Evolutionary conservation across 1,140 invertebrate species (phyloP).

Genomic region (Uloborus diversus): DNA sequence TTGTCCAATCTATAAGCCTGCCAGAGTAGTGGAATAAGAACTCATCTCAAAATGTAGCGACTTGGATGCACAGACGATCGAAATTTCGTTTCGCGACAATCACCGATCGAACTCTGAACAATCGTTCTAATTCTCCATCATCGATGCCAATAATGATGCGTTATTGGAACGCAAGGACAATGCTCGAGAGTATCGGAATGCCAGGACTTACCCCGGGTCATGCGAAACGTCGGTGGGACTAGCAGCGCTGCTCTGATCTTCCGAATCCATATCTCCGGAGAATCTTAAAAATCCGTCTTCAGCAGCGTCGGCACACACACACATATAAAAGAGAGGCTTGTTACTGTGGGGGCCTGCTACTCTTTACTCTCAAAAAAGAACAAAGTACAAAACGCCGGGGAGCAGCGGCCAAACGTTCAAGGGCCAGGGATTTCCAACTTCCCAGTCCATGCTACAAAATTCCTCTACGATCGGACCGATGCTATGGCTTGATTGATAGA

Average conservation of each 20-base stretch:
- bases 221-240: conserved; percentile 77
- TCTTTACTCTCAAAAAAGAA: too few relatives aligned
- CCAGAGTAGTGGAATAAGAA: too few relatives aligned
- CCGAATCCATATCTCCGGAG: conserved; percentile 48
- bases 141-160: neutral
- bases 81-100: too few relatives aligned
- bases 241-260: conserved; percentile 51
- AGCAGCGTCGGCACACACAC: neutral
- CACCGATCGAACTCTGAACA: neutral
- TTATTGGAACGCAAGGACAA: neutral
- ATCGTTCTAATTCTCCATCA: neutral
- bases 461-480: neutral
- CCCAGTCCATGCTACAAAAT: conserved; percentile 31
- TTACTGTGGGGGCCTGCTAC: neutral
- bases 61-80: too few relatives aligned
- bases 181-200: too few relatives aligned
- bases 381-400: conserved; percentile 17
- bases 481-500: conserved; percentile 16
- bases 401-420: neutral
- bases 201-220: conserved; percentile 80
- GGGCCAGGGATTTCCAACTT: neutral
- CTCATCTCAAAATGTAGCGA: too few relatives aligned
- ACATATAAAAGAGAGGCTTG: neutral
- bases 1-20: too few relatives aligned
- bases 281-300: conserved; percentile 8